Conservation (phyloP, 2,113 vertebrate genomes). For the Anoplopoma fimbria region DNA sequence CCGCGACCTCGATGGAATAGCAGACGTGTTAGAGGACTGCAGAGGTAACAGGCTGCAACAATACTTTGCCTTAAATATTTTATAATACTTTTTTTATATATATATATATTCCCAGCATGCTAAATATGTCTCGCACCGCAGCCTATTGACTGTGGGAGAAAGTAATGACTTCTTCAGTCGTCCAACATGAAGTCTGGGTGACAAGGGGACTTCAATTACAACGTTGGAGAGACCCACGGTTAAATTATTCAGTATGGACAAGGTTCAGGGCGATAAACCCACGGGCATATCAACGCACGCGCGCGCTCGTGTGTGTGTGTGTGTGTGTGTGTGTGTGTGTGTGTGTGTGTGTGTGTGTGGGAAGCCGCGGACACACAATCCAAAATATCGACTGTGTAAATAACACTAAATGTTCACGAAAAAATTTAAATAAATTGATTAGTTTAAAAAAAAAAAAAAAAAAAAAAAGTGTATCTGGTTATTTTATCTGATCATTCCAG, state of each 20-base stretch:
- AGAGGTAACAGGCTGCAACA: background rate
- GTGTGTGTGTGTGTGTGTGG: background rate
- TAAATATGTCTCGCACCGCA: slow-evolving; percentile 15
- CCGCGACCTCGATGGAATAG: background rate
- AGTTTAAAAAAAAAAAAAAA: too few relatives aligned
- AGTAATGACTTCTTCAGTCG: slow-evolving; percentile 82
- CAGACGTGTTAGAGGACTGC: background rate
- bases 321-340: background rate
- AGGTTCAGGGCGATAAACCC: slow-evolving; percentile 73
- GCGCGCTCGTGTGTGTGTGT: background rate
- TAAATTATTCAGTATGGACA: slow-evolving; percentile 87
- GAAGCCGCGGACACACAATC: background rate
- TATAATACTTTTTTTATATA: background rate
- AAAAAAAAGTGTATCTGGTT: background rate
- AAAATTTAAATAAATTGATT: background rate
- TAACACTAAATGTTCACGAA: background rate
- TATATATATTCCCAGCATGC: background rate
- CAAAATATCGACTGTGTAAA: slow-evolving; percentile 5
- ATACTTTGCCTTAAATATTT: background rate
- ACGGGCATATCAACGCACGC: slow-evolving; percentile 22
- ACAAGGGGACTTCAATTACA: slow-evolving; percentile 85
- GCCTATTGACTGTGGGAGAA: slow-evolving; percentile 60
- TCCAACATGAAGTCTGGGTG: slow-evolving; percentile 83
- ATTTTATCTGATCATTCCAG: background rate
- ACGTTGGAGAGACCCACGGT: slow-evolving; percentile 71